Percentiles rank a stretch among this genome's conserved stretches.
phyloP scores from a whole-genome alignment of 1,140 invertebrate species.

The Sinonovacula constricta region DNA sequence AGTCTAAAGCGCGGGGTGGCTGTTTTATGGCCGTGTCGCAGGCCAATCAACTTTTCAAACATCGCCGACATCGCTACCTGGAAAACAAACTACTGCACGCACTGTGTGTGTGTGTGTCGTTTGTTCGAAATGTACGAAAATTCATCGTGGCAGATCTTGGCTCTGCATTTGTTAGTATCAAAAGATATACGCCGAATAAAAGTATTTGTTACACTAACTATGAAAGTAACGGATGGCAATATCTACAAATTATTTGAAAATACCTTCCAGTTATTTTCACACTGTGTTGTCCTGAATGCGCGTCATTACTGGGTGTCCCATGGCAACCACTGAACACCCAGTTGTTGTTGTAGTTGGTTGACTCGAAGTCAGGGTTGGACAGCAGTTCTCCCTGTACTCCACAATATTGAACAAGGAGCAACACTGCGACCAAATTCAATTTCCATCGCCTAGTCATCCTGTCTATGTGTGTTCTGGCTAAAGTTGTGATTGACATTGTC shows the following conservation, averaged over 20 bases:
- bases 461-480: too few relatives aligned
- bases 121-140: not conserved
- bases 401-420: too few relatives aligned
- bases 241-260: constrained; percentile 22
- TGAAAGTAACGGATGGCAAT: not conserved
- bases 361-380: constrained; percentile 36
- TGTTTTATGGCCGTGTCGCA: too few relatives aligned
- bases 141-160: not conserved
- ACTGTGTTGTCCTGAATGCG: constrained; percentile 30
- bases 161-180: not conserved
- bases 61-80: too few relatives aligned
- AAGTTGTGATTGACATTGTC: too few relatives aligned
- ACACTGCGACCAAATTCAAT: too few relatives aligned
- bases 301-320: constrained; percentile 3
- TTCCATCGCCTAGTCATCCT: too few relatives aligned
- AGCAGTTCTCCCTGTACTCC: too few relatives aligned
- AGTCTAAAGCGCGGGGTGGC: too few relatives aligned
- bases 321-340: constrained; percentile 23
- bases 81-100: not conserved
- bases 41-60: too few relatives aligned
- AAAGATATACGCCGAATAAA: not conserved
- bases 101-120: not conserved
- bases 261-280: too few relatives aligned
- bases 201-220: not conserved
- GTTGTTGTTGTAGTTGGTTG: constrained; percentile 10